Evolutionary conservation across 2,113 vertebrate species (phyloP).

Genomic region (human (Homo sapiens)): DNA sequence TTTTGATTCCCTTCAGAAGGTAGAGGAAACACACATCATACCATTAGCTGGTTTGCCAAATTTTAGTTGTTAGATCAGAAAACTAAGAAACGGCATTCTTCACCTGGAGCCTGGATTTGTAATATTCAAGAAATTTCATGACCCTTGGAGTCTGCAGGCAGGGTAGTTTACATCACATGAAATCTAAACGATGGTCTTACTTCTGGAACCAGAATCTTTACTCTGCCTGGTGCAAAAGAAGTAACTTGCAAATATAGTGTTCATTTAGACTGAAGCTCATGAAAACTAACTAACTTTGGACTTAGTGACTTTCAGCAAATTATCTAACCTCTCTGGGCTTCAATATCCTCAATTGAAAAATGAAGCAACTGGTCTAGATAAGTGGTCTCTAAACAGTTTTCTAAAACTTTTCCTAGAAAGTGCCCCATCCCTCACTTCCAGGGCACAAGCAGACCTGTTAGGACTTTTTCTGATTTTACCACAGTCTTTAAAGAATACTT

Average conservation of each 20-base stretch:
- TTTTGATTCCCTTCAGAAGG: not conserved
- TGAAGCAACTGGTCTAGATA: not conserved
- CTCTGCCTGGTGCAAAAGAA: not conserved
- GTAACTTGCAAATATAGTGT: not conserved
- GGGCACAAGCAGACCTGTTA: not conserved
- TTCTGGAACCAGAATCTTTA: not conserved
- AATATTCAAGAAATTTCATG: not conserved
- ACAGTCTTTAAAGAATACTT: not conserved
- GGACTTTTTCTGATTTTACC: not conserved
- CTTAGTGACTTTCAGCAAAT: not conserved
- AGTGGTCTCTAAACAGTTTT: not conserved
- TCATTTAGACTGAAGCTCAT: not conserved
- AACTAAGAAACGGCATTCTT: not conserved
- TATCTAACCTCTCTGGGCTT: not conserved
- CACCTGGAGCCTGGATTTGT: not conserved
- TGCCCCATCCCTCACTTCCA: not conserved
- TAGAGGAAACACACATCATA: not conserved
- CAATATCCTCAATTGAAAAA: conserved; percentile 22
- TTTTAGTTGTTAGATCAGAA: not conserved
- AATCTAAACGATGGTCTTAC: not conserved
- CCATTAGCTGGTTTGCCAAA: not conserved
- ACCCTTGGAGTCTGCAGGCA: not conserved
- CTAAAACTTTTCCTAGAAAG: conserved; percentile 14
- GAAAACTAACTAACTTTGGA: not conserved
- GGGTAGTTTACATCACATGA: not conserved